Evolutionary conservation across 2,888 invertebrate species (phyloP).

Genomic region (Oligia strigilis): DNA sequence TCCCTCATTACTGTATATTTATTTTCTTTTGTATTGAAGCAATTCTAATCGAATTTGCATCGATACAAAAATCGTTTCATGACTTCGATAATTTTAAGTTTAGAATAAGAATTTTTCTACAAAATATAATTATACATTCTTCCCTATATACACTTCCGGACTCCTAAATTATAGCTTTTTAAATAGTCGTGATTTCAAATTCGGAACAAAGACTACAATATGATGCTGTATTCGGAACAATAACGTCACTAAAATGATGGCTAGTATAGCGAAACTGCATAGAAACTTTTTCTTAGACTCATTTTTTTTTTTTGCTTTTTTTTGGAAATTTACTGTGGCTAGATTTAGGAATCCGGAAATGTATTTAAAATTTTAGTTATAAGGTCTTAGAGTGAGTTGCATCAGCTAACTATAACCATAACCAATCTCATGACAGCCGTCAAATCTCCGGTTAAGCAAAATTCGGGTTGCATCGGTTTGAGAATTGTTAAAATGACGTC

Average conservation of each 20-base stretch:
- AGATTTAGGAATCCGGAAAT: not conserved
- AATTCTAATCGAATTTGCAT: not conserved
- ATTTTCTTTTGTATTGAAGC: not conserved
- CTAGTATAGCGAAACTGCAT: not conserved
- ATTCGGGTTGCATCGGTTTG: no score
- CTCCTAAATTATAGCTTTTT: not conserved
- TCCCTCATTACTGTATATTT: conserved; percentile 9
- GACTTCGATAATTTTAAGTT: conserved; percentile 26
- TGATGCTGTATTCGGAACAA: not conserved
- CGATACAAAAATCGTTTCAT: conserved; percentile 30
- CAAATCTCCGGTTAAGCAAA: no score
- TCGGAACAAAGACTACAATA: no score
- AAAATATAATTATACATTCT: conserved; percentile 48
- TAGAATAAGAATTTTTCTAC: conserved; percentile 56
- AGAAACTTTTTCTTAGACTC: not conserved
- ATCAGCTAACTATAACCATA: no score
- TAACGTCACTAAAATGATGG: not conserved
- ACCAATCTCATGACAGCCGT: no score
- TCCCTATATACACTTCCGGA: not conserved
- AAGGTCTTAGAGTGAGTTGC: no score
- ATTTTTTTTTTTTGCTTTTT: not conserved
- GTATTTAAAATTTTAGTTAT: conserved; percentile 44
- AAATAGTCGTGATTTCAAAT: not conserved
- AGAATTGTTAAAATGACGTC: no score
- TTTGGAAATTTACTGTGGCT: not conserved